Conservation (phyloP, 2,113 vertebrate genomes). For the Ploceus nigricollis region DNA sequence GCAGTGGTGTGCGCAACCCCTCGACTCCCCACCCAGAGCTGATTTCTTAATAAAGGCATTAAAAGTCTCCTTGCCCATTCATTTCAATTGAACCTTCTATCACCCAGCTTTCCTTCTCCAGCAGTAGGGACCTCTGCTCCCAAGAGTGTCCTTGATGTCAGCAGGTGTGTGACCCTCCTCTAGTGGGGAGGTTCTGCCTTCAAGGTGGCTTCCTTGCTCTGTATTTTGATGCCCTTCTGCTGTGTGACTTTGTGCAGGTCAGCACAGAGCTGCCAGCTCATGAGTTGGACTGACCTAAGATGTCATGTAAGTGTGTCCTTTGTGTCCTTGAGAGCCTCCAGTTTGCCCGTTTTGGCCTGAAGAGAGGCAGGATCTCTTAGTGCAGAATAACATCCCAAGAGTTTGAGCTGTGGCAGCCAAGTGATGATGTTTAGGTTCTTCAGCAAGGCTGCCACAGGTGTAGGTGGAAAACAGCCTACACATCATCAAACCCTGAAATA, state of each 20-base stretch:
- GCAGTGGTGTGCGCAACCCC: too few species aligned
- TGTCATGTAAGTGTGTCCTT: background rate
- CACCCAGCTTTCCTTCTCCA: background rate
- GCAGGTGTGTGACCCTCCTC: background rate
- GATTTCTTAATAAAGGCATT: too few species aligned
- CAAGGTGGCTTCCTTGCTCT: background rate
- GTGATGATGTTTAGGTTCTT: background rate
- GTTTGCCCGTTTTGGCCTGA: rapidly evolving
- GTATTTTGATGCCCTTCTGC: background rate
- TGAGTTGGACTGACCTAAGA: background rate
- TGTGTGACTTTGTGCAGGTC: background rate
- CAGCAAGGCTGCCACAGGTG: background rate
- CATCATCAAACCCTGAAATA: background rate
- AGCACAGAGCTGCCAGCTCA: background rate
- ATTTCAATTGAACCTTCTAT: background rate
- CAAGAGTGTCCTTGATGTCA: background rate
- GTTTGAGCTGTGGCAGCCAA: background rate
- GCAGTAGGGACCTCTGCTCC: background rate
- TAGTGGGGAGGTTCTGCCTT: background rate
- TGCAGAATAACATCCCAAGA: background rate
- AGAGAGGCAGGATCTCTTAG: background rate
- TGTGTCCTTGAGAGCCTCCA: background rate
- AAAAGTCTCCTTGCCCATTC: too few species aligned
- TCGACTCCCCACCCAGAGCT: too few species aligned
- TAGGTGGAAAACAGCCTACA: background rate